Conservation (phyloP, 2,113 vertebrate species). For the Athene cunicularia region DNA sequence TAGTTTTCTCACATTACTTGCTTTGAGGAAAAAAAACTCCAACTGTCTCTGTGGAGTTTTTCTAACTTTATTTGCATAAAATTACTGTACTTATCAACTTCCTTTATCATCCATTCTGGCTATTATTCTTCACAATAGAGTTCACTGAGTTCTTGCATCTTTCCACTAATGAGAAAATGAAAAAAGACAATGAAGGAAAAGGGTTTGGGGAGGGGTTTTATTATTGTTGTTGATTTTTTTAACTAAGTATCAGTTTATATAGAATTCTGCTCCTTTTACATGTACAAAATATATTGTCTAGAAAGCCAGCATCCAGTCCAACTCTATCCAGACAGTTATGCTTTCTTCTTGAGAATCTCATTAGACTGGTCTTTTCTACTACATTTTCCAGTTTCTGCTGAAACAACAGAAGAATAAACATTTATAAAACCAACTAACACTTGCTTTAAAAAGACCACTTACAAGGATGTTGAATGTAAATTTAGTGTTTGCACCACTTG, state of each 20-base stretch:
- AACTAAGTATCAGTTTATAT: neutral
- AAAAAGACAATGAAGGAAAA: neutral
- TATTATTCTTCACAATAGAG: neutral
- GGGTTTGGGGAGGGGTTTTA: rapidly evolving
- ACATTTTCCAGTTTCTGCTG: neutral
- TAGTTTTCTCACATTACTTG: neutral
- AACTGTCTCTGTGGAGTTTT: neutral
- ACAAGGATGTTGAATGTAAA: neutral
- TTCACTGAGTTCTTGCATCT: neutral
- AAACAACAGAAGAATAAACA: neutral
- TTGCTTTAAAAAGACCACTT: neutral
- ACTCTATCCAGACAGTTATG: rapidly evolving
- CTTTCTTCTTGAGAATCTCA: neutral
- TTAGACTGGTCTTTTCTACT: neutral
- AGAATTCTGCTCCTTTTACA: neutral
- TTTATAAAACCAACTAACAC: neutral
- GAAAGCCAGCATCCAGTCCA: neutral
- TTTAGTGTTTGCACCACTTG: neutral
- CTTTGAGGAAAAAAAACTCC: neutral
- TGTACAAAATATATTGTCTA: neutral
- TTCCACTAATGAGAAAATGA: neutral
- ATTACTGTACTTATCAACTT: neutral
- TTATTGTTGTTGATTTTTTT: neutral
- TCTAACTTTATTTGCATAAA: neutral
- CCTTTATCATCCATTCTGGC: neutral